Conservation (phyloP, 2,888 invertebrate species). For the Camptogramma bilineatum region DNA sequence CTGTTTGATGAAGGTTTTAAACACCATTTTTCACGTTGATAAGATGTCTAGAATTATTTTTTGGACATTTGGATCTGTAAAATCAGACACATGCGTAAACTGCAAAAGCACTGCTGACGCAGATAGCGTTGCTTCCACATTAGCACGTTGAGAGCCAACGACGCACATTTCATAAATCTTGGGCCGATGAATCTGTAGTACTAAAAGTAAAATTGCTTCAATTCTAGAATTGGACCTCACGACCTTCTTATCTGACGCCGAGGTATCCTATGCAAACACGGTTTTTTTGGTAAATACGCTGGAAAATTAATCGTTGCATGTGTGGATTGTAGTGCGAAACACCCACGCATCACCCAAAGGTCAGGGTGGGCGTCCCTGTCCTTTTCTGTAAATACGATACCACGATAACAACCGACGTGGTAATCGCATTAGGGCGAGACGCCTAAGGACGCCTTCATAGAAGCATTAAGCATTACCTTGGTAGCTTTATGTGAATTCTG, state of each 20-base stretch:
- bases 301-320: not conserved
- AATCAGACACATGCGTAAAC: too few species aligned
- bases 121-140: too few species aligned
- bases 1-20: not conserved
- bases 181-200: too few species aligned
- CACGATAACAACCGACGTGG: not conserved
- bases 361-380: not conserved
- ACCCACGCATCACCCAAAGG: not conserved
- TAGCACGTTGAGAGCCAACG: too few species aligned
- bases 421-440: not conserved
- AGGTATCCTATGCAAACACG: not conserved
- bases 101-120: too few species aligned
- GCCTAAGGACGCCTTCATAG: not conserved
- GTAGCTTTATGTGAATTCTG: not conserved
- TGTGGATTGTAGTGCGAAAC: not conserved
- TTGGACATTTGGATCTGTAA: too few species aligned
- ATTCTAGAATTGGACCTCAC: too few species aligned
- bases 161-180: too few species aligned
- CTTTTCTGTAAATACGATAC: conserved; percentile 4
- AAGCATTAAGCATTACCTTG: not conserved
- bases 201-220: too few species aligned
- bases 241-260: not conserved
- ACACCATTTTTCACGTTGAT: too few species aligned
- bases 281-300: not conserved
- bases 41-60: too few species aligned